Base-by-base conservation (phyloP, 2,888 invertebrate species). In the Amphipyra berbera region DNA sequence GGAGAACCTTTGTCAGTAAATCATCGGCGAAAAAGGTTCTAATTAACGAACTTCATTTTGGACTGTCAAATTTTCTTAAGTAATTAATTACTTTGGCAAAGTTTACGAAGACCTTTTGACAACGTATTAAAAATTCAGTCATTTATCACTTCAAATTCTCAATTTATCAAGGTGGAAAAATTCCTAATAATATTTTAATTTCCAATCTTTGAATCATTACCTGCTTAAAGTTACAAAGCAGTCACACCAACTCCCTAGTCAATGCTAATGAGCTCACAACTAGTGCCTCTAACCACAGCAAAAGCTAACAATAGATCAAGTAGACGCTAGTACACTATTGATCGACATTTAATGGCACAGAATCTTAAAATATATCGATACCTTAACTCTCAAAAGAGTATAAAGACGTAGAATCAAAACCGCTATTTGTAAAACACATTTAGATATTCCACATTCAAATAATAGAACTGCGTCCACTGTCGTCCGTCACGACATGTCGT, bases 81-180 rank as follows among this genome's bases (percentile, higher is more conserved):
- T 73, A 73, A 76, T 70, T 76, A 76, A 76, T 76, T 76, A 70
- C 73, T 76, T 73, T 33, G 56, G 35, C 46, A 42, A 63, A 76
- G 58, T 73, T 76, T 35, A 52, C 67, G 54, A 46, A 67, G 59
- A 53, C 61, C 60, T 56, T 74, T 66, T 67, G 70, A 70, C 57
- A 48, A 69, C 21, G 42, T 47, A 62, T 76, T 67, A 73, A 76
- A 74, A 76, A 76, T 70, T 65, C 42, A 54, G 15, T 49, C 46
- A 70, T 76, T 69, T 56, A 62, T 65, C 46, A 61, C 53, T 72
- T 46, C 33, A 38, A 58, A 65, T 54, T 44, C 27, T 37, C 44
- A 12, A 47, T 44, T 57, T 61, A 61, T 6, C 12, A 7, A 9
- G 21, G 35, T 45, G 10, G 37, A 27, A 45, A n/a, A 44, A 5